Evolutionary conservation across 2,113 vertebrate genomes (phyloP).

Genomic region (Oxyruncus cristatus): DNA sequence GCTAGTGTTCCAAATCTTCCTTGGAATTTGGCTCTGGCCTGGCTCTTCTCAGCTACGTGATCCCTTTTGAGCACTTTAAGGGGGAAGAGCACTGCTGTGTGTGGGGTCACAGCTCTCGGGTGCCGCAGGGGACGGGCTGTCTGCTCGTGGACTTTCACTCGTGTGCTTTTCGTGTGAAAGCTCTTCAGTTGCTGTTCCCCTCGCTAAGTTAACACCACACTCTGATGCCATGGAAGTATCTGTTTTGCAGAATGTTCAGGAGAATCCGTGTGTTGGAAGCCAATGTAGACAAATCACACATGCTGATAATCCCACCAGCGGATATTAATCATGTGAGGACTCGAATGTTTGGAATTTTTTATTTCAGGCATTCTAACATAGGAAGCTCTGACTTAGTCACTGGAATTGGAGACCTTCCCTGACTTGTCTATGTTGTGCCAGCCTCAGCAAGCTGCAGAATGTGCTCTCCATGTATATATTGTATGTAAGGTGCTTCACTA

Average conservation of each 20-base stretch:
- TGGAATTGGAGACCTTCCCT: background rate
- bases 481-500: slow-evolving; percentile 60
- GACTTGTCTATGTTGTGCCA: slow-evolving; percentile 11
- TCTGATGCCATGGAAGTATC: background rate
- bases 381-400: background rate
- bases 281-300: background rate
- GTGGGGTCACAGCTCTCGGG: background rate
- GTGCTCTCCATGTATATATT: slow-evolving; percentile 63
- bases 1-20: background rate
- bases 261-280: background rate
- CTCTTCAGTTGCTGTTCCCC: background rate
- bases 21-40: background rate
- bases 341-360: background rate
- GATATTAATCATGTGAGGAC: background rate
- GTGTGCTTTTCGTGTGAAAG: background rate
- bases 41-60: background rate
- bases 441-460: slow-evolving; percentile 9
- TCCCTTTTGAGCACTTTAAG: slow-evolving; percentile 1
- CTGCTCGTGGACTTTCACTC: background rate
- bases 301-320: background rate
- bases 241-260: background rate
- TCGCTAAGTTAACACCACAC: background rate
- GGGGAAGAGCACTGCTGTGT: background rate
- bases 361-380: background rate
- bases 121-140: background rate